Evolutionary conservation across 2,888 invertebrate genomes (phyloP), one percentile per base, ranked within the genome.

Genomic region (Auanema freiburgensis): DNA sequence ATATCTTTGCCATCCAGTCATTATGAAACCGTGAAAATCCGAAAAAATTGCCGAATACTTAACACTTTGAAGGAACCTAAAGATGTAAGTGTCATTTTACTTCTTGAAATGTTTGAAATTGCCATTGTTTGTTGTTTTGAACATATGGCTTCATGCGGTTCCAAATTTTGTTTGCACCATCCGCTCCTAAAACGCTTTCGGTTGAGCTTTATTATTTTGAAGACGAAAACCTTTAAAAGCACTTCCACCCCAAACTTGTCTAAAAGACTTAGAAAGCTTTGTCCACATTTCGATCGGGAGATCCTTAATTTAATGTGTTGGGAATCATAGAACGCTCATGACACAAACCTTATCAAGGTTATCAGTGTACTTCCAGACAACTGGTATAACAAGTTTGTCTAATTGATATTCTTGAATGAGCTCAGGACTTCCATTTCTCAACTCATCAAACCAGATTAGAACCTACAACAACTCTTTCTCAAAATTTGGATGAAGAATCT

Each of bases 161-260:
- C 65, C 71, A 71, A 43, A 69, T 69, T 2, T 67, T 59, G 49
- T 59, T 70, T 21, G 70, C 65, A 11, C 74, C 74, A 57, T 76
- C 71, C 18, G 76, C 76, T n/a, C 76, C 73, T 70, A 25, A 60
- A 69, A 43, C 6, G 43, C n/a, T 23, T 44, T 42, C 33, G 25
- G 14, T 8, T 14, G 21, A 21, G 12, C 6, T 42, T 44, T 49
- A 25, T 57, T 57, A n/a, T n/a, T n/a, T 52, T n/a, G n/a, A 23
- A 21, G 52, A 21, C 24, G 52, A 14, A 54, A 33, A 66, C 74
- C 90, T 84, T 90, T 90, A 80, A 89, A 90, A 0, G 90, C 90
- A 14, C 89, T 89, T 0, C 90, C 90, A 5, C 89, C 87, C 90
- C 90, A 90, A 12, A 89, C 88, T 1, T 88, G 87, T 6, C 88